Conservation (phyloP, 2,797 vertebrate species). For the Gouania willdenowi region DNA sequence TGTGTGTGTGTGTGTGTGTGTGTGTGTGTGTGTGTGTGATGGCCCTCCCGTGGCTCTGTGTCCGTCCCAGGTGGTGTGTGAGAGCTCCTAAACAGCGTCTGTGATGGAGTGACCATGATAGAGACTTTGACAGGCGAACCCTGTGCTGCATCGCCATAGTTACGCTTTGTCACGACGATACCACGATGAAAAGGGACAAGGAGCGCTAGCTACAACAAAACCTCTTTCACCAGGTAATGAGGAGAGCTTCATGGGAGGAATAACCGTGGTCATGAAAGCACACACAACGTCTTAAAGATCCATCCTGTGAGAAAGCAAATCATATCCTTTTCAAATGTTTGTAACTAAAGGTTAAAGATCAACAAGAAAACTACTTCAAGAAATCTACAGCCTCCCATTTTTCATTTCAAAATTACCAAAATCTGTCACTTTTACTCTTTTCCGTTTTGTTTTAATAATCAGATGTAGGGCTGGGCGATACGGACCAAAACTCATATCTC, state of each 20-base stretch:
- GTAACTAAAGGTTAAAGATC: too few relatives aligned
- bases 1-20: background rate
- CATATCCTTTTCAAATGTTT: too few relatives aligned
- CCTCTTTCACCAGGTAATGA: constrained; percentile 27
- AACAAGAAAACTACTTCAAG: too few relatives aligned
- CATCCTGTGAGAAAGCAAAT: too few relatives aligned
- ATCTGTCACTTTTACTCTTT: too few relatives aligned
- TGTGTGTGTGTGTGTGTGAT: constrained; percentile 26
- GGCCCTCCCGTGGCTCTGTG: constrained; percentile 36
- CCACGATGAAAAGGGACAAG: constrained; percentile 1
- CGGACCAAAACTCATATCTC: too few relatives aligned
- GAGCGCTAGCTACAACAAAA: background rate
- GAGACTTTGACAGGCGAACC: constrained; percentile 55
- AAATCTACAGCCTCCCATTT: too few relatives aligned
- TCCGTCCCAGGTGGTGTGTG: constrained; percentile 56
- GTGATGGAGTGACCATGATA: constrained; percentile 59
- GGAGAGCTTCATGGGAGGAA: background rate
- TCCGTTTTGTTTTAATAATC: too few relatives aligned
- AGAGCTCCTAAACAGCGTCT: constrained; percentile 42
- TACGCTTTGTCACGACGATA: constrained; percentile 14
- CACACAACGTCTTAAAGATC: too few relatives aligned
- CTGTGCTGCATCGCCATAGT: constrained; percentile 55
- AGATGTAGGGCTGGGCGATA: too few relatives aligned
- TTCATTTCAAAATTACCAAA: too few relatives aligned
- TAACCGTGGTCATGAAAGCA: too few relatives aligned